Evolutionary conservation across 2,888 invertebrate genomes (phyloP), one percentile per base, ranked within the genome.

Genomic region (Parasteatoda lunata): DNA sequence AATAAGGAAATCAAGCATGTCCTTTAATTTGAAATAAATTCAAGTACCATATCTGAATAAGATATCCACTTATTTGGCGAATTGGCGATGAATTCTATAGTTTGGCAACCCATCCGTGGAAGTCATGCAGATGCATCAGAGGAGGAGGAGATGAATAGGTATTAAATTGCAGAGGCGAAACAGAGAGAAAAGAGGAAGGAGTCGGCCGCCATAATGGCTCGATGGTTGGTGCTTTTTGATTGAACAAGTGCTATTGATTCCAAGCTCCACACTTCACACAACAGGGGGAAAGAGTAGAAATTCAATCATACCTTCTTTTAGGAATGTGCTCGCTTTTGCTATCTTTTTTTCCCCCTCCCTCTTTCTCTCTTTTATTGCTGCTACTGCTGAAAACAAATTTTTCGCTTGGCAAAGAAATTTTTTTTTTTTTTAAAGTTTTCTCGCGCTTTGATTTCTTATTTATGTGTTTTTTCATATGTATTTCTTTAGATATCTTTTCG

Each of bases 201-300:
- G 77, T 59, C 59, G 71, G 75, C 87, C 77, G 82, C 77, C 79
- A 79, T 82, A 83, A 88, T 82, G 82, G 87, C 82, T 77, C 72
- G 81, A 77, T 70, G 87, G 77, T 82, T 68, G 82, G 82, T 83
- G 87, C 87, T 88, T 88, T 88, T 82, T 82, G 87, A 88, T 88
- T 81, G 87, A 88, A 88, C 87, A 88, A 88, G 87, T 88, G 87
- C 87, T 83, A 88, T 88, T 83, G 87, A 88, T 88, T 88, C 87
- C 76, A 49, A 51, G 65, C 70, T 83, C 77, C 77, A 66, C 84
- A 72, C 84, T 77, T 77, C 84, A 84, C 84, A 65, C 77, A 54
- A 49, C 6, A 49, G 48, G 47, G 75, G 59, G 30, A 5, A 30
- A 71, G 52, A 11, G 54, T 69, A 75, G 59, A 75, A 75, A 77